Evolutionary conservation across 2,888 invertebrate species (phyloP), one percentile per base, ranked within the genome.

Genomic region (Danaus chrysippus): DNA sequence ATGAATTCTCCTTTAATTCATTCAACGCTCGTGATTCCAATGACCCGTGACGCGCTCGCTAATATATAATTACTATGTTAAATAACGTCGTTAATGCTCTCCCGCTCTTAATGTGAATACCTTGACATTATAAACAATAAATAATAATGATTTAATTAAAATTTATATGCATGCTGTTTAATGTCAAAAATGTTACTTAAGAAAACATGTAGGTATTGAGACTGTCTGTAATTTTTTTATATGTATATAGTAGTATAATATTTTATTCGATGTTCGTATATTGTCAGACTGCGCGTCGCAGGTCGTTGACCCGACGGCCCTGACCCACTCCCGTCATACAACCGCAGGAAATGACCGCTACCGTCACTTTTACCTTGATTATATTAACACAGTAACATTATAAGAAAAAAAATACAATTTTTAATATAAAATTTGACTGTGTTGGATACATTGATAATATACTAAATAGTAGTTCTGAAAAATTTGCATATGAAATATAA

Each of bases 271-370:
- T 54, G 53, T 34, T 43, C 13, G 42, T 49, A 53, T 13, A 56
- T 42, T 41, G 46, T 44, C 58, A 67, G 66, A 62, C 67, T 43
- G 64, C 64, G 64, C 64, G 64, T 56, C 62, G 63, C 66, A 64
- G 66, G 67, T 66, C 69, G 62, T 53, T 64, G 54, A 63, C 69
- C 69, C 57, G 56, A 61, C 59, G 68, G 52, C 69, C 69, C 42
- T 69, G 68, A 69, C 69, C 69, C 58, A 68, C 64, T 63, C 58
- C 59, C 66, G 54, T 55, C 42, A 44, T 64, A 56, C 62, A 56
- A 61, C 59, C 63, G 61, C 60, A 66, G 68, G 62, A 62, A 68
- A 59, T 58, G 19, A 34, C 17, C 54, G 53, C 15, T 54, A 11
- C 10, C 49, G 17, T 17, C 49, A 49, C 49, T 15, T 49, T 17